A percentile compares a stretch with the other conserved stretches of the same genome.
Evolutionary conservation across 2,888 invertebrate genomes (phyloP).

Genomic region (Plebejus argus): DNA sequence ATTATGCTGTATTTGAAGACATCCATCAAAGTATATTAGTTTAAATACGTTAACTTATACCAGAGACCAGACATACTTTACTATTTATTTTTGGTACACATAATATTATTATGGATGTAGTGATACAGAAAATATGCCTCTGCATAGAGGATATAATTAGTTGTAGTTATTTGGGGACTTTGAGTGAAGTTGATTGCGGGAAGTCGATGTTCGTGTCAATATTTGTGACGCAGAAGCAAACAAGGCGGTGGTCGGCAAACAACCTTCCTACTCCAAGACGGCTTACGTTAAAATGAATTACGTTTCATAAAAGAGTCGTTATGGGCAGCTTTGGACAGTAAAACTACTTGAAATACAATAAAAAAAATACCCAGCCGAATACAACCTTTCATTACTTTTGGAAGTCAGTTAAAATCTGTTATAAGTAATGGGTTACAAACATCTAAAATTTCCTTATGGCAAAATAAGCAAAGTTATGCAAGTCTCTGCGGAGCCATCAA

Average conservation of each 20-base stretch:
- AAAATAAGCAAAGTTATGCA: constrained; percentile 5
- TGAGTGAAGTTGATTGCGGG: constrained; percentile 52
- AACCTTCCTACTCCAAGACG: constrained; percentile 50
- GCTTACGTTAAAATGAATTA: constrained; percentile 58
- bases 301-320: constrained; percentile 35
- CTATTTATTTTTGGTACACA: neutral
- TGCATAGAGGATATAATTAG: neutral
- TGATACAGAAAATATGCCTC: neutral
- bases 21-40: neutral
- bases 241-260: constrained; percentile 55
- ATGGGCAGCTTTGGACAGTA: neutral
- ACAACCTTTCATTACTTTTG: neutral
- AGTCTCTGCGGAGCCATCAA: neutral
- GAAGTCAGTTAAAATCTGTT: neutral
- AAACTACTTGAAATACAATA: neutral
- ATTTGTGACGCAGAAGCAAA: constrained; percentile 57
- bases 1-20: neutral
- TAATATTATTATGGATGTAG: neutral
- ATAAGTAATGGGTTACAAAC: neutral
- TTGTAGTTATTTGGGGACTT: constrained; percentile 32
- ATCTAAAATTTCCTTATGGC: neutral
- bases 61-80: too few relatives aligned
- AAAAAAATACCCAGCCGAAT: neutral
- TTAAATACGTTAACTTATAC: neutral
- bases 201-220: constrained; percentile 61